Base-by-base conservation (phyloP, 1,140 invertebrate species). In the Hycleus phaleratus region DNA sequence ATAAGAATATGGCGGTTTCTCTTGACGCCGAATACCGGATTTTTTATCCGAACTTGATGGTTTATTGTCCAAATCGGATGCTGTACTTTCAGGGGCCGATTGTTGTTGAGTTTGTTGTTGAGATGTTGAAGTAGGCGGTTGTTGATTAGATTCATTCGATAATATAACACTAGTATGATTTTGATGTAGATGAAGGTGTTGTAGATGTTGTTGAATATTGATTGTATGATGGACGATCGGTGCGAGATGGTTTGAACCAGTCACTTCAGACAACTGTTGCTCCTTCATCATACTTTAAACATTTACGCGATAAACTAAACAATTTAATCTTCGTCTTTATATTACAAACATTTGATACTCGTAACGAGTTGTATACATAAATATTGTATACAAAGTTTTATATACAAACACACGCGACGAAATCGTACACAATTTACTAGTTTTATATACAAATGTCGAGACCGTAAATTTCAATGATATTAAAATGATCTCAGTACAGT, bases 1-100 rank as follows among this genome's bases (percentile, higher is more conserved):
- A 74, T 98, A 98, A 3, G 93, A 97, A 65, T 90, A 93, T 0
- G 95, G 95, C 2, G 95, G 95, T 68, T 98, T 98, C 71, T 98
- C 95, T 53, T 93, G 90, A 0, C 72, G 56, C 18, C 72, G 62
- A 9, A 70, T 71, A 3, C 72, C 72, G 18, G 68, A 69, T 44
- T 73, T 73, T 49, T 72, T 74, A 47, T 74, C 70, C 1, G 65
- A 58, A 24, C 60, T 66, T 4, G 66, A 59, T 4, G 71, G 69
- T 57, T 71, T 72, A 7, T 50, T 51, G 45, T 72, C 70, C 1
- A 61, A 26, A 39, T 68, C 68, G 1, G 57, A 44, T 0, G 63
- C 60, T 6, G 65, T 61, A 25, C 55, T 66, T 59, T 71, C 68
- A 3, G 67, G 64, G 4, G 58, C 49, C 4, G 62, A 56, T 60